phyloP scores from a whole-genome alignment of 1,140 invertebrate species.

The Penaeus japonicus region DNA sequence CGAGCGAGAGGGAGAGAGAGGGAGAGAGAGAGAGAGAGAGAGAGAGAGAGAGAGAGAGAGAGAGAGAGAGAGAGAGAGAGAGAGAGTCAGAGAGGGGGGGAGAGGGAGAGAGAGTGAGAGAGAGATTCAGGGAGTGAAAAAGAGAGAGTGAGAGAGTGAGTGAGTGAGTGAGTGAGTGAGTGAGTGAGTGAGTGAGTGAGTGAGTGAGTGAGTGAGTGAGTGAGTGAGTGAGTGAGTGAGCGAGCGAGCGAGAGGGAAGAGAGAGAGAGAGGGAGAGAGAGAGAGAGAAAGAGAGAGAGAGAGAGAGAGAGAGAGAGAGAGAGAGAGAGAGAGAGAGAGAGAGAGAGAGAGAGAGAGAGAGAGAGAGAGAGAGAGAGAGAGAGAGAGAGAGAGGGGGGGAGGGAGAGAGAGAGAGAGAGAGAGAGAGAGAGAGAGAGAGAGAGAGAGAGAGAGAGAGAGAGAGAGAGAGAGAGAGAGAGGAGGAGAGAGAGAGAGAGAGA shows the following conservation, averaged over 20 bases:
- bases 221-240: no score
- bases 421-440: not conserved
- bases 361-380: not conserved
- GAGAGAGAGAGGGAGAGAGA: not conserved
- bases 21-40: not conserved
- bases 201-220: no score
- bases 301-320: not conserved
- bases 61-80: no score
- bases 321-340: not conserved
- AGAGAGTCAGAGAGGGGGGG: no score
- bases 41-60: no score
- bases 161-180: no score
- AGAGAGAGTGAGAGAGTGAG: no score
- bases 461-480: not conserved
- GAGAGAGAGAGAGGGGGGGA: not conserved
- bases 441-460: not conserved
- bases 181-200: no score
- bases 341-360: not conserved
- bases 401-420: not conserved
- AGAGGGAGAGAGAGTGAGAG: no score
- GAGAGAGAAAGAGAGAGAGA: not conserved
- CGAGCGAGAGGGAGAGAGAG: not conserved
- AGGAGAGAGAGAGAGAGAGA: not conserved
- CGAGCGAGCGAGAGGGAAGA: not conserved
- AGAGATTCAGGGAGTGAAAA: no score